Evolutionary conservation across 2,113 vertebrate species (phyloP), one percentile per base, ranked within the genome.

Genomic region (Seriola quinqueradiata): DNA sequence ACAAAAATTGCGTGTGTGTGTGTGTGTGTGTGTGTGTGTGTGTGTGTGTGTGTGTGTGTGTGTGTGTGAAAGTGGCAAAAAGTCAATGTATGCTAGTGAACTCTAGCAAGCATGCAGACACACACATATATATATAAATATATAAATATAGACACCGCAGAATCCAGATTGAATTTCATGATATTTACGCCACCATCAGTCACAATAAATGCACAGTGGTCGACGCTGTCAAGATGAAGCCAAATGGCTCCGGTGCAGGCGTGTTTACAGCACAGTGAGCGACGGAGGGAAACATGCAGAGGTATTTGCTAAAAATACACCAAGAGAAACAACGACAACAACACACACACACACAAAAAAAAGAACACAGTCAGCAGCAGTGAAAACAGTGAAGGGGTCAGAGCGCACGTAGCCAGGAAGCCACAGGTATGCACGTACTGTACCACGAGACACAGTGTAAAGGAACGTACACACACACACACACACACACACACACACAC

Each of bases 61-160:
- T 75, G 72, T 55, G 55, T 59, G 4, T 3, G n/a, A 77, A 72
- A 50, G 77, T 58, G 75, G 83, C 83, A 88, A 84, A 80, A 77
- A 90, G 88, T 89, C 71, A 89, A 81, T 19, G 89, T 60, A 78
- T 58, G 80, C 75, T 69, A 72, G 83, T 85, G 83, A 87, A 89
- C 90, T 73, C 84, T 65, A 28, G 21, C 38, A 40, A 8, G 44
- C 38, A 13, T 10, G 54, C 54, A 42, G 25, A 25, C 57, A 75
- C 44, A 23, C 73, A 84, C 11, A 14, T 63, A 63, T 40, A 63
- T 46, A 50, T 42, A 75, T 32, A 23, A 36, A 64, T 28, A 55
- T 10, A 86, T 66, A 86, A 59, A 89, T 68, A 90, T 38, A 91
- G 73, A 86, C 77, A 14, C 82, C 79, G 23, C 89, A 87, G 79